Base-by-base conservation (phyloP, 2,888 invertebrate genomes). In the Colostygia pectinataria region DNA sequence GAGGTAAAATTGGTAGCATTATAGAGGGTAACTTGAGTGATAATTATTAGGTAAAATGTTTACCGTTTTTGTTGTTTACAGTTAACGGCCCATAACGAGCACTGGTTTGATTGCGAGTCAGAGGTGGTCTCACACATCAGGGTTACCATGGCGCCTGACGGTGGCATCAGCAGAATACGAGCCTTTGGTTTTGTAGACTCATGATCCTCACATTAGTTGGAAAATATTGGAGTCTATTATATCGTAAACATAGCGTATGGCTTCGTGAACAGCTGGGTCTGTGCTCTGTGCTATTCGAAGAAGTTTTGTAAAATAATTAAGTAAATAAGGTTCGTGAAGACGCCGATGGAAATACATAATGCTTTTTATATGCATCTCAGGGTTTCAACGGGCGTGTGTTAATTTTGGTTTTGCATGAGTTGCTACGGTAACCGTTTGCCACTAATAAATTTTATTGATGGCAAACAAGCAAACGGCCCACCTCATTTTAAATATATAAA, bases 61-160 rank as follows among this genome's bases (percentile, higher is more conserved):
- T n/a, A n/a, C n/a, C n/a, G 4, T 25, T 13, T 20, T 15, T 15
- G n/a, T 49, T 43, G n/a, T 23, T 78, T 78, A 1, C 82, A 92
- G 92, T 68, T 92, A 12, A 82, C 88, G 37, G 90, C 92, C 0
- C 71, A 92, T 61, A 75, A 74, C 8, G 84, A 90, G 42, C 92
- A 92, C 62, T 84, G 83, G 81, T 91, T 79, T 57, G 74, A 82
- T 46, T 77, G 88, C 29, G 66, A 73, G 14, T 77, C 82, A 0
- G 74, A 69, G 2, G 66, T 76, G 4, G 76, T 92, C 46, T 89
- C 91, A 2, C 92, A 92, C 63, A 71, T 93, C 8, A 84, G 86
- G 59, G 85, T 93, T 3, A 92, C 91, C 32, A 92, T 93, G 61
- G 91, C 91, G 0, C 93, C 93, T 0, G 93, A 93, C 63, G 93